Conservation (phyloP, 2,888 invertebrate genomes). For the Alcis repandata region DNA sequence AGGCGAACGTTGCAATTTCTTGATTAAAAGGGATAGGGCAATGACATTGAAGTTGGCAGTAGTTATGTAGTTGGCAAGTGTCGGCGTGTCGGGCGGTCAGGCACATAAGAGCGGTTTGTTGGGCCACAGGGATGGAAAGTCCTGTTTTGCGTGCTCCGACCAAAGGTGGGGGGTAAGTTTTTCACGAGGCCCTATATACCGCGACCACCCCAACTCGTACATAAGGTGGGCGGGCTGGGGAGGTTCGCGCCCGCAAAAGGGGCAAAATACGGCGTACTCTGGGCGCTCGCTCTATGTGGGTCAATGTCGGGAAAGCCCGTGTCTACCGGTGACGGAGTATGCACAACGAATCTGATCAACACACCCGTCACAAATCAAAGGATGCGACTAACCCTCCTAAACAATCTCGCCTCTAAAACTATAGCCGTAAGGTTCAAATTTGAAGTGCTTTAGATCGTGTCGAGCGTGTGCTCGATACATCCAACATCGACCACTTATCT, state of each 20-base stretch:
- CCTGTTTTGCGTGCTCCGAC: constrained; percentile 85
- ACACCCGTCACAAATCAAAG: constrained; percentile 81
- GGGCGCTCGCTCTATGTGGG: constrained; percentile 87
- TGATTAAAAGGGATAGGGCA: constrained; percentile 45
- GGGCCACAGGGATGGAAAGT: constrained; percentile 80
- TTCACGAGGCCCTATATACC: constrained; percentile 87
- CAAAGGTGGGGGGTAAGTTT: constrained; percentile 84
- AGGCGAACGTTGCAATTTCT: constrained; percentile 41
- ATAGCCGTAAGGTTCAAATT: constrained; percentile 64
- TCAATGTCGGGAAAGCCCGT: constrained; percentile 88
- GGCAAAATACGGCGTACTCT: constrained; percentile 87
- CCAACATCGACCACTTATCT: background rate
- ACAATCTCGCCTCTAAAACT: constrained; percentile 60
- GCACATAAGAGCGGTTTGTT: constrained; percentile 76
- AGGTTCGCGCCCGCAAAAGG: constrained; percentile 87
- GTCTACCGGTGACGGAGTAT: constrained; percentile 86
- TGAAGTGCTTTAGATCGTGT: background rate
- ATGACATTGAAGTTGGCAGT: constrained; percentile 43
- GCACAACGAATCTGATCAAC: constrained; percentile 87
- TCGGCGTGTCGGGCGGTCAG: constrained; percentile 62
- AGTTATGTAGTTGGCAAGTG: constrained; percentile 47
- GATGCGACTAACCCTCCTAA: constrained; percentile 63
- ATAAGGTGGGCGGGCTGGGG: constrained; percentile 85
- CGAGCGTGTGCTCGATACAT: background rate
- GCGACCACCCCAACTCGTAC: constrained; percentile 86